Evolutionary conservation across 2,113 vertebrate species (phyloP), one percentile per base, ranked within the genome.

Genomic region (Acrocephalus kingi): DNA sequence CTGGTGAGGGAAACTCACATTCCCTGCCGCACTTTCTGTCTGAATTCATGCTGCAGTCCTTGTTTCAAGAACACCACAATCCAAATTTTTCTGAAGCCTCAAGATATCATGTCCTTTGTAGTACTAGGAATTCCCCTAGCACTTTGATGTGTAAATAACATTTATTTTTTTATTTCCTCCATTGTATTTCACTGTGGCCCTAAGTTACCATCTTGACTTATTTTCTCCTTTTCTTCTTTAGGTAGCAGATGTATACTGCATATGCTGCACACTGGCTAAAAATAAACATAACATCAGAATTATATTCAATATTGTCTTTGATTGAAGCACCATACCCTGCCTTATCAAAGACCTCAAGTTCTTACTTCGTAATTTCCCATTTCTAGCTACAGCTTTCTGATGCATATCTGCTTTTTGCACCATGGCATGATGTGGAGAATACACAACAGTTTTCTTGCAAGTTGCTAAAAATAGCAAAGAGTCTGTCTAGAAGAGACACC

Each of bases 391-490:
- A 74, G 79, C 39, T 19, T 90, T 52, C 43, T 55, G 64, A 90
- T 67, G 55, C 9, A 19, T 82, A 82, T 82, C 81, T 93, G 13
- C 10, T 74, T 80, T 93, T 81, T 73, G 39, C 27, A 74, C 12
- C 0, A 2, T n/a, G 41, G 43, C 45, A 68, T 22, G 39, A n/a
- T 64, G 86, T 0, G 1, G 13, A 41, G 56, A 71, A 81, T 61
- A 80, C 27, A 63, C 13, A 55, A 86, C 52, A 52, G 56, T 64
- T 75, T 94, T 87, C 61, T 49, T 49, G 15, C 15, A 79, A 91
- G 94, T 37, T 64, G 54, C 87, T 91, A 86, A 94, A 96, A 92
- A 90, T 92, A 74, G 43, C 56, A 39, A 91, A 76, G 67, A 69
- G 22, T 20, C 46, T 78, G 30, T 45, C 48, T 58, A 64, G 82